phyloP scores from a whole-genome alignment of 2,113 vertebrate genomes.

The Pseudonaja textilis region DNA sequence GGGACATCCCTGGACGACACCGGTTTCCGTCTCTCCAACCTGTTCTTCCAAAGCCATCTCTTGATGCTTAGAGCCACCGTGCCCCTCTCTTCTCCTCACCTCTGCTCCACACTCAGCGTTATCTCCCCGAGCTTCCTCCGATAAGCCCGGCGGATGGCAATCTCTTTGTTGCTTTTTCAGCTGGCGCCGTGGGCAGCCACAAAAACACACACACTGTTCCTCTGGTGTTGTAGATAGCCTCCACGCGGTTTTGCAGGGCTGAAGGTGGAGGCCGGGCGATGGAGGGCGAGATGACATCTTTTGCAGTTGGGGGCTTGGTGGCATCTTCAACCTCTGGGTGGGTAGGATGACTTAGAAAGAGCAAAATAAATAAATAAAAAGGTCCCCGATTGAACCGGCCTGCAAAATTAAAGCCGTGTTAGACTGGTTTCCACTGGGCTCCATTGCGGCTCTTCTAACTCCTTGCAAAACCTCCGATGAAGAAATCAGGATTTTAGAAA shows the following conservation, averaged over 20 bases:
- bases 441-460: background rate
- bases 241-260: conserved; percentile 50
- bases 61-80: background rate
- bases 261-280: conserved; percentile 45
- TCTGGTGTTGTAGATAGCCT: conserved; percentile 55
- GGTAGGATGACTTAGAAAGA: conserved; percentile 24
- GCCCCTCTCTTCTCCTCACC: background rate
- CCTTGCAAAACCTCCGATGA: background rate
- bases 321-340: conserved; percentile 37
- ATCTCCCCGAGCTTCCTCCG: conserved; percentile 43
- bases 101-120: conserved; percentile 10
- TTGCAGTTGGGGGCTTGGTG: background rate
- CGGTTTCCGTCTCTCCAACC: background rate
- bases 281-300: conserved; percentile 64
- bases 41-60: background rate
- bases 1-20: no score
- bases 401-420: background rate
- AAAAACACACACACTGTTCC: conserved; percentile 63
- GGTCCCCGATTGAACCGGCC: background rate
- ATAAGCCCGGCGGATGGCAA: conserved; percentile 37
- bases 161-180: conserved; percentile 57
- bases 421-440: background rate
- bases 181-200: conserved; percentile 54
- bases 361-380: no score
- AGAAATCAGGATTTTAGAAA: background rate